Evolutionary conservation across 2,888 invertebrate genomes (phyloP).

Genomic region (Prosopocoilus inquinatus): DNA sequence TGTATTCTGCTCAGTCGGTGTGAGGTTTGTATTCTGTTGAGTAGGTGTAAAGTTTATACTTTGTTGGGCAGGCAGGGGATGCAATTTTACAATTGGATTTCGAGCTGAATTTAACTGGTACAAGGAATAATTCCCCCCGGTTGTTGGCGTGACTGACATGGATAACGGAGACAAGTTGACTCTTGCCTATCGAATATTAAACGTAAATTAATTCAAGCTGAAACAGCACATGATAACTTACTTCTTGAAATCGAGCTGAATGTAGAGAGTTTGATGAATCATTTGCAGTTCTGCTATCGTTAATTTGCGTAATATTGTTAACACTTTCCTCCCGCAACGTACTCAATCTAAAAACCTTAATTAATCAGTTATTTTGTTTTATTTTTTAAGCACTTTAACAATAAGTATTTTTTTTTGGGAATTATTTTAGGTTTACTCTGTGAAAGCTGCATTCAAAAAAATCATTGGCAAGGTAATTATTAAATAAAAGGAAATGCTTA

Average conservation of each 20-base stretch:
- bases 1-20: no score
- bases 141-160: no score
- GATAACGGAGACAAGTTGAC: no score
- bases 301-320: neutral
- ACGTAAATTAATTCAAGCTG: no score
- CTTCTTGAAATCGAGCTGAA: constrained; percentile 21
- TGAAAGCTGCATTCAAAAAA: constrained; percentile 1
- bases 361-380: no score
- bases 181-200: no score
- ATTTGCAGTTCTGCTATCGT: neutral
- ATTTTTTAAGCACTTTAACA: neutral
- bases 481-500: no score
- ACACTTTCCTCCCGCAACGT: constrained; percentile 6
- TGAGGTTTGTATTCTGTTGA: no score
- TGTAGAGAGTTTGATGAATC: constrained; percentile 8
- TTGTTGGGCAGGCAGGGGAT: neutral
- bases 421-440: constrained; percentile 1
- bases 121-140: constrained; percentile 17
- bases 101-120: constrained; percentile 8
- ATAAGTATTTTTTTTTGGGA: neutral
- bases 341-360: constrained; percentile 6
- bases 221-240: no score
- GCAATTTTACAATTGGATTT: constrained; percentile 2
- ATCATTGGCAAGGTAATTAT: no score
- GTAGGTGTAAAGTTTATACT: no score